Evolutionary conservation across 2,113 vertebrate genomes (phyloP).

Genomic region (Aplodontia rufa): DNA sequence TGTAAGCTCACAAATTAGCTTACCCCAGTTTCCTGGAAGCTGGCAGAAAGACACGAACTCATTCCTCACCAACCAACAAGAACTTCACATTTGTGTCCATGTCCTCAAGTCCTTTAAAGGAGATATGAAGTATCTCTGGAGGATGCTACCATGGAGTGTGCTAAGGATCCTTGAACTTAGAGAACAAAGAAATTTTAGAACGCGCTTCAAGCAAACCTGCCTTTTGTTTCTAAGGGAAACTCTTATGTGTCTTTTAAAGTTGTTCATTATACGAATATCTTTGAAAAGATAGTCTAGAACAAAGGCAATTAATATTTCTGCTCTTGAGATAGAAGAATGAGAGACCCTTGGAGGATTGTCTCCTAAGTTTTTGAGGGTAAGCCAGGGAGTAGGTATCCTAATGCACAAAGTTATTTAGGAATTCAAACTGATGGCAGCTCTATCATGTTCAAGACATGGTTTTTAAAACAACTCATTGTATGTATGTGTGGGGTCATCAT

Average conservation of each 20-base stretch:
- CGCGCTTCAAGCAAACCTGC: constrained; percentile 4
- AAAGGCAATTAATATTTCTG: neutral
- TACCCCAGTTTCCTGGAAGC: neutral
- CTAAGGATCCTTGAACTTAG: neutral
- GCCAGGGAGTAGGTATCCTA: neutral
- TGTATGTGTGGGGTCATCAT: neutral
- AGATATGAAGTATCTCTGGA: neutral
- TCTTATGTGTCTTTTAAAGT: neutral
- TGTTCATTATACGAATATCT: neutral
- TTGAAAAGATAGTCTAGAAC: constrained; percentile 11
- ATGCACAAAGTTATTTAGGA: neutral
- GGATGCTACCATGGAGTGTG: neutral
- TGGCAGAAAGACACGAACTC: constrained; percentile 2
- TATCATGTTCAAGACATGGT: neutral
- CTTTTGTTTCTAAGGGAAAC: constrained; percentile 11
- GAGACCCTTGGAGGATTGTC: neutral
- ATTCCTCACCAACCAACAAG: neutral
- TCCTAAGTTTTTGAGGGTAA: neutral
- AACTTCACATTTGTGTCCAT: neutral
- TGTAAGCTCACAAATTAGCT: neutral
- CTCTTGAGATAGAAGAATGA: neutral
- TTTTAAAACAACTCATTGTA: neutral
- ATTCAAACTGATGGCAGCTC: neutral
- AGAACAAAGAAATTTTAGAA: neutral
- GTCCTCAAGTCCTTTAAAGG: neutral